Evolutionary conservation across 2,888 invertebrate genomes (phyloP), one percentile per base, ranked within the genome.

Genomic region (Orthosia cruda): DNA sequence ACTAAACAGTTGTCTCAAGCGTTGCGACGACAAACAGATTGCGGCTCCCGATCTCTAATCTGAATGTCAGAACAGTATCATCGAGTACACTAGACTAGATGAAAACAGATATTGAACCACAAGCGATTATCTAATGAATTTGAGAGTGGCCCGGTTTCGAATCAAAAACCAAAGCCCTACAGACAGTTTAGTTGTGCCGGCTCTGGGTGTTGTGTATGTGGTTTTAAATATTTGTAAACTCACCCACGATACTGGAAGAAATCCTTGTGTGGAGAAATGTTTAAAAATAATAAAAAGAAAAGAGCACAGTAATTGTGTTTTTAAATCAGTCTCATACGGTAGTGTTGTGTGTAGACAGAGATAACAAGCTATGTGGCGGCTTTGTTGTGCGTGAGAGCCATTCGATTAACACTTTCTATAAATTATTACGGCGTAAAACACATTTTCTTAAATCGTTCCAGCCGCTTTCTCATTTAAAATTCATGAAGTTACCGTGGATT

Each of bases 11-110:
- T 62, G 26, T 26, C 26, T 26, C 50, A 55, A 71, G 26, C 71
- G 54, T 73, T 50, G n/a, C 26, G 70, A 23, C 72, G 68, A 75
- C 59, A 71, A 73, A 65, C 74, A 65, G 74, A 81, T 80, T 79
- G 80, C 23, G 15, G 45, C 12, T 65, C 68, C 2, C 26, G 26
- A 26, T 26, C 26, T 26, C 26, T 26, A 26, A 26, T 26, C 26
- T 26, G 26, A 26, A 26, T 26, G 26, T 26, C 26, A 26, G 26
- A 26, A 26, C 26, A 26, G 26, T 26, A 26, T 26, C 26, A 26
- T 26, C 26, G 26, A 85, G 76, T 64, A 72, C 64, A 82, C 79
- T 85, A 50, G 68, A 80, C 70, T 62, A 59, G 58, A 79, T 72
- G 57, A 50, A 71, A 71, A 66, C 50, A 59, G n/a, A 11, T 23